Evolutionary conservation across 2,113 vertebrate species (phyloP), one percentile per base, ranked within the genome.

Genomic region (Podocnemis expansa): DNA sequence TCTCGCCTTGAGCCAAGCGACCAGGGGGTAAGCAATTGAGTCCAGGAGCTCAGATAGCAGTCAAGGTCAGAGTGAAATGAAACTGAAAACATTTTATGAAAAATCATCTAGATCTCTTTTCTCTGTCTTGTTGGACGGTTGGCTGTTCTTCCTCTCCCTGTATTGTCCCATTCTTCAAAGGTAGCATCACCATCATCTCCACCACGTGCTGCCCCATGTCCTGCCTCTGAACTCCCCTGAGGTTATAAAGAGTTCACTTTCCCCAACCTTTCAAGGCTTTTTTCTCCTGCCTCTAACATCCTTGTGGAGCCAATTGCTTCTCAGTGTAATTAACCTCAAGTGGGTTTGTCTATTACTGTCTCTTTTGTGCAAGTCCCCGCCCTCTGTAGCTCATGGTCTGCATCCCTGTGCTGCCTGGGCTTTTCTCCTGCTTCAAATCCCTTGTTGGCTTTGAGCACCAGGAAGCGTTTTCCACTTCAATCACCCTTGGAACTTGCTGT

Each of bases 261-360:
- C 86, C 38, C 56, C n/a, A 54, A 38, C 79, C 51, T 79, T 90
- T 91, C 75, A 87, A 81, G 2, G 76, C n/a, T 91, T 87, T 91
- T 79, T 94, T 49, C 31, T 8, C 63, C 54, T 75, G 78, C 80
- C 34, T 56, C 49, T 41, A 51, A 87, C 90, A 85, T 89, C 84
- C 84, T 83, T 63, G 93, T 60, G 85, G 96, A 97, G 93, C 85
- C 78, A 79, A 95, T 87, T 84, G 94, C 96, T 89, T 96, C 82
- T 94, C 51, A 2, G 41, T 2, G 78, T 97, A 97, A 98, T 97
- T 98, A 98, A 97, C 97, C 97, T 96, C 94, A 1, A 7, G 90
- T 96, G 96, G 91, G 89, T 88, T 96, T 5, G 4, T 91, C 92
- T 94, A 54, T 60, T 94, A 85, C 80, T 52, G 52, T 0, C 1